Percentiles rank a stretch among this genome's conserved stretches.
phyloP scores from a whole-genome alignment of 1,140 invertebrate genomes.

The Formica selysi region DNA sequence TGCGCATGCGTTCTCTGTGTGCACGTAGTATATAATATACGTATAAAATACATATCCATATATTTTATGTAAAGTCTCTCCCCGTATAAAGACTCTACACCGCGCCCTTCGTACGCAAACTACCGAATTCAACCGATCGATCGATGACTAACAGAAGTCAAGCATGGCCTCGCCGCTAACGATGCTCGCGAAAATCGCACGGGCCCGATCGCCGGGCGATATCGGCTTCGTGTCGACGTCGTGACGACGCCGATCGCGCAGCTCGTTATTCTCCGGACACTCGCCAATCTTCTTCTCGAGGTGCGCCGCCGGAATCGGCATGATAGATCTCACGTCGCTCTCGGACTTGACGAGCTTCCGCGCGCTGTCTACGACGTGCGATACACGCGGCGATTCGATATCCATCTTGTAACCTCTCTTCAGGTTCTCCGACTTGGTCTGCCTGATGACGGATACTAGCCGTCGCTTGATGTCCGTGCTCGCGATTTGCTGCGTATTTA shows the following conservation, averaged over 20 bases:
- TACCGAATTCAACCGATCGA: constrained; percentile 52
- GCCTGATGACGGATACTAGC: constrained; percentile 77
- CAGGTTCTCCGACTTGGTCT: constrained; percentile 83
- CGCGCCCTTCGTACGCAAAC: neutral
- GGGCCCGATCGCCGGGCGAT: constrained; percentile 76
- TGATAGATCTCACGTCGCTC: constrained; percentile 74
- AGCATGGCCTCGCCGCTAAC: constrained; percentile 75
- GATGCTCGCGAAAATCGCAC: constrained; percentile 81
- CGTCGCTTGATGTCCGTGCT: constrained; percentile 72
- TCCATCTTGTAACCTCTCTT: constrained; percentile 63
- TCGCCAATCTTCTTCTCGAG: constrained; percentile 58
- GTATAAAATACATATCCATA: constrained; percentile 11
- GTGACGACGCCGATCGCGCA: neutral
- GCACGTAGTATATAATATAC: constrained; percentile 9
- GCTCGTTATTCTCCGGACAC: constrained; percentile 2
- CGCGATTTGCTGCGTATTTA: neutral
- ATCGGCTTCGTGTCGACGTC: neutral
- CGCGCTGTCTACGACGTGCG: constrained; percentile 40
- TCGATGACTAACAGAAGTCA: constrained; percentile 59
- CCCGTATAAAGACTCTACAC: too few relatives aligned
- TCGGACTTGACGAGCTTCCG: constrained; percentile 81
- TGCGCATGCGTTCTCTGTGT: neutral
- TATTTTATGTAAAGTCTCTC: neutral
- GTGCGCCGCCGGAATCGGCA: constrained; percentile 50
- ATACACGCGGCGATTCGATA: neutral